A percentile compares a stretch with the other conserved stretches of the same genome.
phyloP scores from a whole-genome alignment of 2,113 vertebrate genomes.

The Catharus bicknelli region DNA sequence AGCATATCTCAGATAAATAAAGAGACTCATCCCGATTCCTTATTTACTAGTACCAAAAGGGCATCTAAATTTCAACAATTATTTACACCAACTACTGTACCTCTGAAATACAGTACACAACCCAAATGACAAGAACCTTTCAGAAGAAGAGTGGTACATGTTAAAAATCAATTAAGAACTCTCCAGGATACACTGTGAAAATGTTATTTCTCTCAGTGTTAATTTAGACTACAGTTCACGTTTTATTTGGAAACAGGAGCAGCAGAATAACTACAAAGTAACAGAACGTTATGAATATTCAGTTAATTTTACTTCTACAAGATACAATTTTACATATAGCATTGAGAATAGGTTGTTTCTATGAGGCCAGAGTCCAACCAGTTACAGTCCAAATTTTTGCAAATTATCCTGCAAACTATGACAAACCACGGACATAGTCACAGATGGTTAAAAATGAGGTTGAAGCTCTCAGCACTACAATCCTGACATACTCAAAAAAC shows the following conservation, averaged over 20 bases:
- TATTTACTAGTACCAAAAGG: not conserved
- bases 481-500: not conserved
- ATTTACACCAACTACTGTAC: constrained; percentile 34
- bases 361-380: constrained; percentile 62
- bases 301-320: constrained; percentile 74
- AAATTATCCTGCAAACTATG: constrained; percentile 62
- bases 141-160: not conserved
- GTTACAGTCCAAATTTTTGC: constrained; percentile 49
- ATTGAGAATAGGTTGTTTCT: constrained; percentile 69
- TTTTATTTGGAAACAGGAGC: constrained; percentile 71
- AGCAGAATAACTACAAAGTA: constrained; percentile 70
- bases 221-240: constrained; percentile 71
- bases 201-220: constrained; percentile 55
- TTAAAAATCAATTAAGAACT: constrained; percentile 51
- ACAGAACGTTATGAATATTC: constrained; percentile 83
- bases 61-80: not conserved
- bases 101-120: constrained; percentile 17
- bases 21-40: not conserved
- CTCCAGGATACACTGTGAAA: constrained; percentile 58
- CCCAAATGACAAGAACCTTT: constrained; percentile 11
- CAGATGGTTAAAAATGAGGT: constrained; percentile 57
- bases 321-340: constrained; percentile 65
- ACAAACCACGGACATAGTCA: constrained; percentile 34
- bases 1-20: not conserved
- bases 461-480: constrained; percentile 31